Base-by-base conservation (phyloP, 1,140 invertebrate species). In the Nasonia vitripennis region DNA sequence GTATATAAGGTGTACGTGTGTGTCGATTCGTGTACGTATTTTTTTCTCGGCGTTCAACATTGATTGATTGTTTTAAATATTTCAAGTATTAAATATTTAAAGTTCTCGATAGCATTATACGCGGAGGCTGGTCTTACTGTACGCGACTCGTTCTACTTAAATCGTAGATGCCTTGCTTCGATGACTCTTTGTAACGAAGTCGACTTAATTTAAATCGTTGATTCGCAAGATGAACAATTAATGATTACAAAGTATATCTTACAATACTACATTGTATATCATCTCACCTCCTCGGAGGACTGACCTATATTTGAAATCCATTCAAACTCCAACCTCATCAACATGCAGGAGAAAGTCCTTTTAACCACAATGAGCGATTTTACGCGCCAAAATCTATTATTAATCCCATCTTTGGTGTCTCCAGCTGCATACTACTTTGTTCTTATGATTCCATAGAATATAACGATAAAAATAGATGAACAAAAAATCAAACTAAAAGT, bases 311-410 rank as follows among this genome's bases (percentile, higher is more conserved):
- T 70, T 10, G 11, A 34, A 6, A 9, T 71, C 9, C 20, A 23
- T 81, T 70, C 7, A 45, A 81, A 70, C 45, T 70, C 27, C 27
- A 70, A 14, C 78, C 70, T 14, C 20, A 70, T 70, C n/a, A 27
- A 27, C 20, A 20, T 48, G 10, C 2, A 81, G 62, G 34, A 81
- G 67, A 80, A 68, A 80, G 78, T 68, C 5, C n/a, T 67, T 73
- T 73, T n/a, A n/a, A 68, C 34, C 6, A 34, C 45, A 62, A 78
- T 78, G 2, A 55, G 2, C 27, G 11, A 79, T 68, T 79, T 79
- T 27, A 27, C 2, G 2, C 14, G 67, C 14, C 12, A 10, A 79
- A 67, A 79, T 79, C 67, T 37, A 68, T 31, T 9, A 9, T 9
- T 41, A 45, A 45, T 45, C 7, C 11, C 1, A 45, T 45, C 41